phyloP scores from a whole-genome alignment of 2,888 invertebrate species.

The Thyatira batis region DNA sequence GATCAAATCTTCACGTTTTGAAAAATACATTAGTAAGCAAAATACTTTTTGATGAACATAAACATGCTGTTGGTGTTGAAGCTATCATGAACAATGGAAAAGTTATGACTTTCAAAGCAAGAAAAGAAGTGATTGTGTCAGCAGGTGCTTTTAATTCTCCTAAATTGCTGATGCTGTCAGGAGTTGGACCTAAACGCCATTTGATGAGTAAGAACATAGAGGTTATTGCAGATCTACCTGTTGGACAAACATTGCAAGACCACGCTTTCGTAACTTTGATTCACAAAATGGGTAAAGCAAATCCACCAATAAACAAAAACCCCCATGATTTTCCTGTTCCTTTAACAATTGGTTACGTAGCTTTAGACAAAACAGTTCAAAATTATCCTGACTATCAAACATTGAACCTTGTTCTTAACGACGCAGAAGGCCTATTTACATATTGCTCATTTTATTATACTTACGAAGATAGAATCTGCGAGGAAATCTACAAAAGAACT shows the following conservation, averaged over 20 bases:
- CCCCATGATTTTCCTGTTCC: conserved; percentile 42
- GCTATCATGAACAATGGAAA: conserved; percentile 39
- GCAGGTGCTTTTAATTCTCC: conserved; percentile 73
- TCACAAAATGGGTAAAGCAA: conserved; percentile 26
- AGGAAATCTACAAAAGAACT: conserved; percentile 21
- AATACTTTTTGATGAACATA: conserved; percentile 70
- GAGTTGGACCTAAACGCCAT: conserved; percentile 66
- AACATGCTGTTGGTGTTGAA: conserved; percentile 67
- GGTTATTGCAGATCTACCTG: conserved; percentile 59
- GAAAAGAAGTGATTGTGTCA: conserved; percentile 70
- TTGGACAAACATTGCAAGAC: conserved; percentile 71
- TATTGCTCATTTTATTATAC: conserved; percentile 27
- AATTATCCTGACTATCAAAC: conserved; percentile 60
- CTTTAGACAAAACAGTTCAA: conserved; percentile 79
- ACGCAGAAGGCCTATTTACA: conserved; percentile 13
- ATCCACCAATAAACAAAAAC: conserved; percentile 10
- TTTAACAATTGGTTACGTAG: conserved; percentile 53
- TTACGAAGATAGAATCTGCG: conserved; percentile 31
- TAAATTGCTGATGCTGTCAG: conserved; percentile 72
- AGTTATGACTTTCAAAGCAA: conserved; percentile 38
- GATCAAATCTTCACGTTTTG: conserved; percentile 51
- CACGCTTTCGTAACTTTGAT: conserved; percentile 51
- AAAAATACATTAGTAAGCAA: conserved; percentile 72
- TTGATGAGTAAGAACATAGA: conserved; percentile 48
- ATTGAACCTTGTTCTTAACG: conserved; percentile 23